These are phyloP conservation scores for Frankliniella intonsa DNA, from an alignment of 2,888 invertebrate genomes.

Conservation along the genomic window DNA sequence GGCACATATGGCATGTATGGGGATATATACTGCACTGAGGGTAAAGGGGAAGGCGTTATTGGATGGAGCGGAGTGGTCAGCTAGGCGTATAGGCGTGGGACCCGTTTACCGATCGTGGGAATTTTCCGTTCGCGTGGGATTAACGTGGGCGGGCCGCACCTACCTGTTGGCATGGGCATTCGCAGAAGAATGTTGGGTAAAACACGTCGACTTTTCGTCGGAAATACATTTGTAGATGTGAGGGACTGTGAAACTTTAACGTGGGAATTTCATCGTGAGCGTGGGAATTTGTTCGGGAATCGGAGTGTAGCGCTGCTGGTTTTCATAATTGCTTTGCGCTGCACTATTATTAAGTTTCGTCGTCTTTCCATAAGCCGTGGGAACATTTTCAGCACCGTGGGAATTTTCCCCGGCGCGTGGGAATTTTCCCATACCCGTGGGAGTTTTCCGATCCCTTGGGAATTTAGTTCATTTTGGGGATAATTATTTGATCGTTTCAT, in stretches of 20 bases:
- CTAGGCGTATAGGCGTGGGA: background rate
- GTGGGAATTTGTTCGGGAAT: background rate
- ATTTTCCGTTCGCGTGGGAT: constrained; percentile 15
- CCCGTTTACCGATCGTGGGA: constrained; percentile 45
- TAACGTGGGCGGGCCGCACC: background rate
- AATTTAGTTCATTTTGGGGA: background rate
- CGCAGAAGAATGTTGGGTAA: no score
- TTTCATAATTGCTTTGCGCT: no score
- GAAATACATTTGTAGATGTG: no score
- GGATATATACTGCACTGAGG: no score
- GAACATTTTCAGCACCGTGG: background rate
- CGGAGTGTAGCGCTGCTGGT: no score
- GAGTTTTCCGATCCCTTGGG: background rate
- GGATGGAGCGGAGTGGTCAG: background rate
- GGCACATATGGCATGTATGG: background rate
- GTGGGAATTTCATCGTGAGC: background rate
- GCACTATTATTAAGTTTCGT: no score
- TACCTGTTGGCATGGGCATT: no score
- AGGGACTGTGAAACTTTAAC: background rate
- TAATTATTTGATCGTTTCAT: no score
- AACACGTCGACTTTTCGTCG: no score
- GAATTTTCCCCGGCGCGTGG: background rate
- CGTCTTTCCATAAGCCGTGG: background rate
- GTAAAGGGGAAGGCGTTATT: no score
- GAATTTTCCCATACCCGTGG: background rate